These are phyloP conservation scores for Meloidogyne hapla DNA, from an alignment of 1,140 invertebrate genomes.

Conservation along the genomic window DNA sequence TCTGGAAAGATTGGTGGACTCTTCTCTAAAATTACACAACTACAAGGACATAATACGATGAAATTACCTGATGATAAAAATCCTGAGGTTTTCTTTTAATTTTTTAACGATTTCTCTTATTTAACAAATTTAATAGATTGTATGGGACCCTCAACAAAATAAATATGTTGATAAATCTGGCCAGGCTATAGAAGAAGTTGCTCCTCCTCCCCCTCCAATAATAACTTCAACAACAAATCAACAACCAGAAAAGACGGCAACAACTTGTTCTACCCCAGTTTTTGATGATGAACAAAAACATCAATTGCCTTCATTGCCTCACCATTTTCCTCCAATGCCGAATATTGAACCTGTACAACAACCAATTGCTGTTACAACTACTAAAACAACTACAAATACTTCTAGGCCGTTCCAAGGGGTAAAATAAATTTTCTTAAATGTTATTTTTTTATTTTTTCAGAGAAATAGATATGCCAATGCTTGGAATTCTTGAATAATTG, in stretches of 20 bases:
- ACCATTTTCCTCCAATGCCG: neutral
- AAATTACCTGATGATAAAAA: slow-evolving; percentile 22
- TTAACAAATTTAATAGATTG: slow-evolving; percentile 25
- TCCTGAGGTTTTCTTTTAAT: slow-evolving; percentile 10
- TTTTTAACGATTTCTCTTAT: neutral
- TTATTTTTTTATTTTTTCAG: too few species aligned
- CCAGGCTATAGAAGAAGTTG: slow-evolving; percentile 19
- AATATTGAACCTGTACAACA: neutral
- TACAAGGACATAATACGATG: slow-evolving; percentile 7
- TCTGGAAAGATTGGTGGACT: slow-evolving; percentile 13
- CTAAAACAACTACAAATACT: neutral
- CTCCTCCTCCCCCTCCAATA: slow-evolving; percentile 11
- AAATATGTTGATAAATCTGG: slow-evolving; percentile 18
- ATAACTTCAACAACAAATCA: slow-evolving; percentile 6
- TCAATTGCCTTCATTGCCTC: neutral
- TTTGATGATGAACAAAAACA: slow-evolving; percentile 2
- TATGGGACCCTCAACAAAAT: slow-evolving; percentile 17
- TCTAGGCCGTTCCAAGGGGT: slow-evolving; percentile 20
- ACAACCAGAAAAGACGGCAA: neutral
- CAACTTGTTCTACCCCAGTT: neutral
- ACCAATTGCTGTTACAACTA: neutral
- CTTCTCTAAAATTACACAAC: slow-evolving; percentile 25
- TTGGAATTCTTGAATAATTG: slow-evolving; percentile 20
- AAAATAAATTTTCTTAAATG: neutral
- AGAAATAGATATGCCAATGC: slow-evolving; percentile 26